A percentile compares a stretch with the other conserved stretches of the same genome.
Evolutionary conservation across 2,113 vertebrate genomes (phyloP).

Genomic region (Oryzias woworae): DNA sequence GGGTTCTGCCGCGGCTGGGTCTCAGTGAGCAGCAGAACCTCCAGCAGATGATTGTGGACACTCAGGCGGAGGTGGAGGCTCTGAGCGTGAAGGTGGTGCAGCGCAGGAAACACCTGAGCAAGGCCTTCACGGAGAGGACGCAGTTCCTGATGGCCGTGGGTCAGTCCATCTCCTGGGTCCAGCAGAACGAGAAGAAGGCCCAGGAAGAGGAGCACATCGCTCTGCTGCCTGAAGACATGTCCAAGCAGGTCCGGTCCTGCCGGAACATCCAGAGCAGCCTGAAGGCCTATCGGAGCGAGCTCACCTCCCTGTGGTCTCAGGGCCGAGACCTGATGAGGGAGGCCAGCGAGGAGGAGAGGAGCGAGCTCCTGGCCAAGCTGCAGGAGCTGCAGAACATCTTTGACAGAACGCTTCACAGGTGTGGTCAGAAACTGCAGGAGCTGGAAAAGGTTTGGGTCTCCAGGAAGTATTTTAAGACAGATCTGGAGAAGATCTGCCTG

Average conservation of each 20-base stretch:
- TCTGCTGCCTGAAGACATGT: slow-evolving; percentile 88
- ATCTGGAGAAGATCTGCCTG: slow-evolving; percentile 90
- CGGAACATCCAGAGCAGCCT: slow-evolving; percentile 87
- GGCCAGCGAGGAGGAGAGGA: slow-evolving; percentile 86
- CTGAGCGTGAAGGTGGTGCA: slow-evolving; percentile 85
- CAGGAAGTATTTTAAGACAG: slow-evolving; percentile 93
- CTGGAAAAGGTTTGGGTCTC: slow-evolving; percentile 90
- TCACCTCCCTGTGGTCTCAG: slow-evolving; percentile 89
- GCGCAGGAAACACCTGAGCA: slow-evolving; percentile 89
- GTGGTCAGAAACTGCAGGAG: slow-evolving; percentile 87
- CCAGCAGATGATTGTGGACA: slow-evolving; percentile 82
- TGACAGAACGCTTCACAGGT: slow-evolving; percentile 86
- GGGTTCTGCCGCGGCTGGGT: slow-evolving; percentile 87
- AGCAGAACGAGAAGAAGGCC: slow-evolving; percentile 89
- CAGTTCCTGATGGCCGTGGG: slow-evolving; percentile 91
- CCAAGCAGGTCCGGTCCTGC: slow-evolving; percentile 88
- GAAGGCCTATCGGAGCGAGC: slow-evolving; percentile 88
- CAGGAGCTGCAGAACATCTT: slow-evolving; percentile 90
- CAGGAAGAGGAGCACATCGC: slow-evolving; percentile 87
- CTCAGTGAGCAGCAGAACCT: slow-evolving; percentile 89
- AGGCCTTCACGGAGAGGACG: slow-evolving; percentile 90
- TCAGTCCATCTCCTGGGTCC: slow-evolving; percentile 89
- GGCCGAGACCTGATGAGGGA: slow-evolving; percentile 91
- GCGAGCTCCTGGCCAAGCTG: slow-evolving; percentile 86
- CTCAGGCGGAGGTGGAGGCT: slow-evolving; percentile 82